Percentiles rank a stretch among this genome's conserved stretches.
These are phyloP conservation scores for Diachrysia chrysitis DNA, from an alignment of 2,888 invertebrate genomes.

Conservation along the genomic window DNA sequence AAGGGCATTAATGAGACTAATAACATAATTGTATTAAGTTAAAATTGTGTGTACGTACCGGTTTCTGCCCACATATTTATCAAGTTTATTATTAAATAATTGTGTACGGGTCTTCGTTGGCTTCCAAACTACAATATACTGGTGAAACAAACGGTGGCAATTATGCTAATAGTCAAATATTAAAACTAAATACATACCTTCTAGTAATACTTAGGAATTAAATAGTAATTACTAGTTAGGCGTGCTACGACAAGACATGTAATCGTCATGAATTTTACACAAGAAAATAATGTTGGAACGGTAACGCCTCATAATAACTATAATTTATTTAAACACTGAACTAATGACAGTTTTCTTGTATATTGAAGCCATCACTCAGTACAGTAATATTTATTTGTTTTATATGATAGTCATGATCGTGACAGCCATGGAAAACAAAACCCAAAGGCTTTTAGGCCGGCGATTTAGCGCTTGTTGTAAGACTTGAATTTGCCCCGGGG, in stretches of 20 bases:
- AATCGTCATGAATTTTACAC: constrained; percentile 31
- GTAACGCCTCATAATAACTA: constrained; percentile 31
- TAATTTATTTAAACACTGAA: constrained; percentile 24
- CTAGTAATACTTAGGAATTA: constrained; percentile 34
- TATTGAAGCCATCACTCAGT: constrained; percentile 16
- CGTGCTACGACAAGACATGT: constrained; percentile 20
- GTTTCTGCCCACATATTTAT: constrained; percentile 14
- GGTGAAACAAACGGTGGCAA: neutral
- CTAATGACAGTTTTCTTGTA: constrained; percentile 20
- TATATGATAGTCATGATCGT: constrained; percentile 13
- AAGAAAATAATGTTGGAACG: constrained; percentile 31
- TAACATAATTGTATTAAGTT: constrained; percentile 51
- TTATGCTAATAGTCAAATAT: neutral
- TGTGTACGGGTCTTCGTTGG: neutral
- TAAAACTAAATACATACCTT: neutral
- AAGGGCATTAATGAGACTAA: constrained; percentile 40
- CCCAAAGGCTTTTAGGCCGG: constrained; percentile 13
- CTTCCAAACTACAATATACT: neutral
- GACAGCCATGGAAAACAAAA: constrained; percentile 23
- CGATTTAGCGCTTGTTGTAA: constrained; percentile 20
- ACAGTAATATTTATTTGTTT: constrained; percentile 19
- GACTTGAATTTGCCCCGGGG: constrained; percentile 38
- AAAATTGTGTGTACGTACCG: constrained; percentile 19
- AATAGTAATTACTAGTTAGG: constrained; percentile 26
- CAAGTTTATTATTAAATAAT: neutral